phyloP scores from a whole-genome alignment of 2,113 vertebrate species.

The Eudyptes chrysolophus region DNA sequence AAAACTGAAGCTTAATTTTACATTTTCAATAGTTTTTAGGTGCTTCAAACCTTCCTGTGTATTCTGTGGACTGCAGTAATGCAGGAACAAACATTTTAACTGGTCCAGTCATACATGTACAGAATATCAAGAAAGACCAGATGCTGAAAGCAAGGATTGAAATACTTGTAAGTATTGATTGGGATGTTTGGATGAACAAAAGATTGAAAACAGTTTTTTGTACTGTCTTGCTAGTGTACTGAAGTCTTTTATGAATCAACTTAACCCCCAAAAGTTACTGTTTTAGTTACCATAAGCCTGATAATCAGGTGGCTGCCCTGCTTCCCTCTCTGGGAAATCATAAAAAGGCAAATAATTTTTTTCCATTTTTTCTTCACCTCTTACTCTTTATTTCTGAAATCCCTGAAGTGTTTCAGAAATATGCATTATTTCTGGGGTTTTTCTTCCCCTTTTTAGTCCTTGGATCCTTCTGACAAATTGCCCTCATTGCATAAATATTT shows the following conservation, averaged over 20 bases:
- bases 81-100: conserved; percentile 82
- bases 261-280: neutral
- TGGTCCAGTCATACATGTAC: conserved; percentile 80
- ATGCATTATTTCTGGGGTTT: neutral
- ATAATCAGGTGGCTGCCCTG: neutral
- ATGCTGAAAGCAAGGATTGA: conserved; percentile 80
- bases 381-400: neutral
- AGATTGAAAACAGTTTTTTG: neutral
- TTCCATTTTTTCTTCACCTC: neutral
- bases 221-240: neutral
- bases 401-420: neutral
- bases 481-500: neutral
- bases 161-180: conserved; percentile 82
- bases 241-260: neutral
- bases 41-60: conserved; percentile 73
- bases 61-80: conserved; percentile 84
- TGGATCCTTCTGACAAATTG: neutral
- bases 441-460: neutral
- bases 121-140: conserved; percentile 81
- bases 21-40: conserved; percentile 76
- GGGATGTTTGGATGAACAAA: neutral
- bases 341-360: neutral
- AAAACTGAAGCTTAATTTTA: neutral
- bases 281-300: neutral
- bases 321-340: neutral